Percentiles rank a stretch among this genome's conserved stretches.
phyloP scores from a whole-genome alignment of 2,113 vertebrate species.

The Ifrita kowaldi region DNA sequence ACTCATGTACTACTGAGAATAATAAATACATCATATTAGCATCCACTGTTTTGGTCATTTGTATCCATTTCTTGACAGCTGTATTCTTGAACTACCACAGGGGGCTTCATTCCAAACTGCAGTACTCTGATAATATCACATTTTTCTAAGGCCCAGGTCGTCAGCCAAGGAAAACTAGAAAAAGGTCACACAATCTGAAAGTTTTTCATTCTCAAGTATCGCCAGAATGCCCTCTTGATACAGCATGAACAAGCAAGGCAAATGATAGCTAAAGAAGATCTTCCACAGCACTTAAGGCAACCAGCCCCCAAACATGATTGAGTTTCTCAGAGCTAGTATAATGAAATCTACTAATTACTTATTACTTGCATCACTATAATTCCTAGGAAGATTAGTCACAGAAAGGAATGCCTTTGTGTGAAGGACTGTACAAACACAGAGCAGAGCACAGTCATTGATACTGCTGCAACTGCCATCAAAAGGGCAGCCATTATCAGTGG shows the following conservation, averaged over 20 bases:
- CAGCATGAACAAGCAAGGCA: not conserved
- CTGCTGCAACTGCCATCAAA: not conserved
- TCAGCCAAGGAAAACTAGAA: not conserved
- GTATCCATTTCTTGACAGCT: not conserved
- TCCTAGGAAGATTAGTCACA: conserved; percentile 61
- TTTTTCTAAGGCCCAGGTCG: not conserved
- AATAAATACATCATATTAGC: not conserved
- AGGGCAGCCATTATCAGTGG: not conserved
- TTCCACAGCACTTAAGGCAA: not conserved
- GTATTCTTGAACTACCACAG: not conserved
- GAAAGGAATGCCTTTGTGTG: conserved; percentile 55
- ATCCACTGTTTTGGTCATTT: not conserved
- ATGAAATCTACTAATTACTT: conserved; percentile 53
- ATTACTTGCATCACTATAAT: conserved; percentile 54
- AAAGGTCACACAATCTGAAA: not conserved
- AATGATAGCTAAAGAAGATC: not conserved
- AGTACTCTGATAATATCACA: not conserved
- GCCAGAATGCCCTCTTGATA: not conserved
- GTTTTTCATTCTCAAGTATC: not conserved
- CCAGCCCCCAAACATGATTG: not conserved
- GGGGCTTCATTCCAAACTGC: not conserved
- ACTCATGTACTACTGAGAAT: not conserved
- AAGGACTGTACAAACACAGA: conserved; percentile 32
- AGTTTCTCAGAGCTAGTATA: not conserved
- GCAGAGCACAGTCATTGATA: not conserved